phyloP scores from a whole-genome alignment of 2,888 invertebrate genomes.

The Drosophila pseudotakahashii region DNA sequence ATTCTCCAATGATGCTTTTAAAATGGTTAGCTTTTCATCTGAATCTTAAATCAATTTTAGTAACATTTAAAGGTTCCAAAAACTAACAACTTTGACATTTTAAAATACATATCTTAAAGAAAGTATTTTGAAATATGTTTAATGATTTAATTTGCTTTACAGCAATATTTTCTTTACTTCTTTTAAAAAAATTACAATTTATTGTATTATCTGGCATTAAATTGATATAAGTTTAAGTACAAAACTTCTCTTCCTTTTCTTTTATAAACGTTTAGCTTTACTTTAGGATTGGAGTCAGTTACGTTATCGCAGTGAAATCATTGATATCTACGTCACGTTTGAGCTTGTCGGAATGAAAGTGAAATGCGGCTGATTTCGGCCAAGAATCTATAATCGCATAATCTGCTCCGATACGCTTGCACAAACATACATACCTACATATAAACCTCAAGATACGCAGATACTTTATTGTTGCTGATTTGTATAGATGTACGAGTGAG shows the following conservation, averaged over 20 bases:
- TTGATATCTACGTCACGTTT: conserved; percentile 62
- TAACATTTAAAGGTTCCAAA: too few relatives aligned
- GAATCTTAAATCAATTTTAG: too few relatives aligned
- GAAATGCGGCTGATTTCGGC: conserved; percentile 48
- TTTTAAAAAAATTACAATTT: neutral
- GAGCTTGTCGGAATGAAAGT: conserved; percentile 66
- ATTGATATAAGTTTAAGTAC: too few relatives aligned
- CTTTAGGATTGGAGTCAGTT: neutral
- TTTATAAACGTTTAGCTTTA: neutral
- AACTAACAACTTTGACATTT: too few relatives aligned
- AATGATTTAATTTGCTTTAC: too few relatives aligned
- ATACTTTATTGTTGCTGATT: conserved; percentile 20
- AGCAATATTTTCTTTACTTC: too few relatives aligned
- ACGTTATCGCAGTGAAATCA: conserved; percentile 16
- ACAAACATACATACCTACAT: conserved; percentile 23
- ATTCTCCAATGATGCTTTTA: neutral
- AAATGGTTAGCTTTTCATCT: neutral
- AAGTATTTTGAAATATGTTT: too few relatives aligned
- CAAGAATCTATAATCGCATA: conserved; percentile 37
- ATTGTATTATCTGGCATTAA: too few relatives aligned
- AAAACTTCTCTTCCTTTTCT: too few relatives aligned
- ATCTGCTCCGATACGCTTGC: conserved; percentile 45
- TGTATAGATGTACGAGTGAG: neutral
- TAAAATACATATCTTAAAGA: too few relatives aligned
- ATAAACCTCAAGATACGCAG: conserved; percentile 14